Evolutionary conservation across 2,888 invertebrate species (phyloP), one percentile per base, ranked within the genome.

Genomic region (Calliopum simillimum): DNA sequence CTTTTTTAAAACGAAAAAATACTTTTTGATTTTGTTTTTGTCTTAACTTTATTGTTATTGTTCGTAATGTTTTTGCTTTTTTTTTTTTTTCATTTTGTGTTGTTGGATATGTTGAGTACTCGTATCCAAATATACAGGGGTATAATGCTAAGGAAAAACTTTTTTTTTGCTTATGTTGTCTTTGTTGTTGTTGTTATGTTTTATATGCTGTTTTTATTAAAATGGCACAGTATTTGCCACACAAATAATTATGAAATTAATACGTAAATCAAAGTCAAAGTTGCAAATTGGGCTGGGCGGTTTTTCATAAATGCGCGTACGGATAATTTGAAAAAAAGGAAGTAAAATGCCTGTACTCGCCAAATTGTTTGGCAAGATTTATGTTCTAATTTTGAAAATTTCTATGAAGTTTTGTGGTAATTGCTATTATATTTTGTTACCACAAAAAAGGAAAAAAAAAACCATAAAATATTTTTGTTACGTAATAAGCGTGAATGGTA

Each of bases 181-280:
- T 13, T 21, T 23, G 21, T 53, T 53, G 19, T 12, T 51, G 2
- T 23, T 4, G 13, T 51, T 19, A 19, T 6, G 23, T 51, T 19
- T 19, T 51, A 51, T 51, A 8, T 12, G 11, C 19, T 51, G 51
- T 51, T 51, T 19, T 51, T 13, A 51, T 51, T 51, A 19, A 21
- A n/a, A 51, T 12, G 21, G 23, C 6, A 12, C 13, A 14, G 23
- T 19, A 53, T 23, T 53, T 53, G 14, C 53, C 19, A 23, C 33
- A 33, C 33, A 33, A 33, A 33, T 33, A 33, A 33, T 23, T 23
- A 14, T 5, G 21, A 53, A 53, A 53, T 13, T 53, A 23, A 23
- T 53, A n/a, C 53, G 12, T 21, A 23, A 53, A 53, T 53, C 53
- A 53, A 53, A 53, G 53, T 23, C 53, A 23, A 53, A 21, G 13